Evolutionary conservation across 2,888 invertebrate genomes (phyloP).

Genomic region (Fragum sueziense): DNA sequence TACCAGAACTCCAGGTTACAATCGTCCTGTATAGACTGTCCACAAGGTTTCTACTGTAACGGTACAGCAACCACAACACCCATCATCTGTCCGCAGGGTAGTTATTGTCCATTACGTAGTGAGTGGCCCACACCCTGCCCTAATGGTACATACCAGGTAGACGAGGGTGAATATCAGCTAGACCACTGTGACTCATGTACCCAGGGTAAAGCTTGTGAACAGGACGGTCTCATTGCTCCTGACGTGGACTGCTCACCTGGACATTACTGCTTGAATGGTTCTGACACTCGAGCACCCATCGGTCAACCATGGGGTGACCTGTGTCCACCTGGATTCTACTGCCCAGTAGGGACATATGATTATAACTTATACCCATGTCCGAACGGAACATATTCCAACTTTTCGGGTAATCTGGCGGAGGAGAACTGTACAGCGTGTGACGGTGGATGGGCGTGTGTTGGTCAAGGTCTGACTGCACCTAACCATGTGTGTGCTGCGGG

Average conservation of each 20-base stretch:
- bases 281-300: constrained; percentile 66
- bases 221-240: constrained; percentile 71
- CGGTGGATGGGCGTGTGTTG: constrained; percentile 77
- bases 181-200: constrained; percentile 75
- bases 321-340: constrained; percentile 79
- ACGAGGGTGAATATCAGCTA: constrained; percentile 68
- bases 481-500: constrained; percentile 78
- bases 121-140: constrained; percentile 78
- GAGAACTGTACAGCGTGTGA: constrained; percentile 77
- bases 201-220: constrained; percentile 77
- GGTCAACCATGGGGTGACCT: constrained; percentile 70
- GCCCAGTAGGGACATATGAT: constrained; percentile 74
- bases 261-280: constrained; percentile 75
- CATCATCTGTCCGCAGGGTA: constrained; percentile 76
- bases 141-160: constrained; percentile 73
- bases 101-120: constrained; percentile 78
- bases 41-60: constrained; percentile 80
- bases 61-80: constrained; percentile 71
- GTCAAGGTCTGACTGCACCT: constrained; percentile 73
- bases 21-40: constrained; percentile 73
- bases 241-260: constrained; percentile 73
- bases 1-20: constrained; percentile 75
- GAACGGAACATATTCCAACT: constrained; percentile 80
- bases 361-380: constrained; percentile 74
- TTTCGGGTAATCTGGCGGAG: constrained; percentile 68